Percentiles rank a stretch among this genome's conserved stretches.
phyloP scores from a whole-genome alignment of 2,888 invertebrate species.

The Cantharis lateralis region DNA sequence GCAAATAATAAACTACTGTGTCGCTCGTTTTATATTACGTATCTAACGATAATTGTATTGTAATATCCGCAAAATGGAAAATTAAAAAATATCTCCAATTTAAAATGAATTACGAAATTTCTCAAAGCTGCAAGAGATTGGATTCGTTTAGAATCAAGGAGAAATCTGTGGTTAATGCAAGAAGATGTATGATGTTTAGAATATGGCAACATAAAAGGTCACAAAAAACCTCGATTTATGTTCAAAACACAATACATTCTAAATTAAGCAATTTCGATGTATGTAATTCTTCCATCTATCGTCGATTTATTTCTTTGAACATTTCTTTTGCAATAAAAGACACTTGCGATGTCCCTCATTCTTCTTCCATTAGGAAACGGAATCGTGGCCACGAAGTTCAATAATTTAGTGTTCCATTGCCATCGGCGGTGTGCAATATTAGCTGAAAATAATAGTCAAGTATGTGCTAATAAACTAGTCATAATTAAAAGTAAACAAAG shows the following conservation, averaged over 20 bases:
- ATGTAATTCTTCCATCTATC: neutral
- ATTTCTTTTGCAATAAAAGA: neutral
- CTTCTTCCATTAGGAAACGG: neutral
- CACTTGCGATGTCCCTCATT: neutral
- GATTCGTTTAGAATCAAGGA: constrained; percentile 43
- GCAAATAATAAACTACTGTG: neutral
- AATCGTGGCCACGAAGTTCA: neutral
- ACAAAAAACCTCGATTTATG: constrained; percentile 50
- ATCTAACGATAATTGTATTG: neutral
- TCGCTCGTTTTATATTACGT: neutral
- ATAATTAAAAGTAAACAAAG: too few species aligned
- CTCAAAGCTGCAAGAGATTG: constrained; percentile 52
- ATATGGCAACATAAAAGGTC: constrained; percentile 47
- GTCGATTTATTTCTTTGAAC: neutral
- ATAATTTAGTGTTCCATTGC: neutral
- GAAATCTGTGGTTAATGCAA: constrained; percentile 45
- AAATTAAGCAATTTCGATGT: constrained; percentile 26
- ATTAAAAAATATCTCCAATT: neutral
- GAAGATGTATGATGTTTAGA: constrained; percentile 47
- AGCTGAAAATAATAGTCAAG: too few species aligned
- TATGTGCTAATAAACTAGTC: too few species aligned
- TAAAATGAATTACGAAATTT: constrained; percentile 42
- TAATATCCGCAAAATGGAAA: neutral
- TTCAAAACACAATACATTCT: constrained; percentile 41
- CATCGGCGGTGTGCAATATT: neutral